A percentile compares a stretch with the other conserved stretches of the same genome.
phyloP scores from a whole-genome alignment of 2,888 invertebrate species.

The Leptogaster cylindrica region DNA sequence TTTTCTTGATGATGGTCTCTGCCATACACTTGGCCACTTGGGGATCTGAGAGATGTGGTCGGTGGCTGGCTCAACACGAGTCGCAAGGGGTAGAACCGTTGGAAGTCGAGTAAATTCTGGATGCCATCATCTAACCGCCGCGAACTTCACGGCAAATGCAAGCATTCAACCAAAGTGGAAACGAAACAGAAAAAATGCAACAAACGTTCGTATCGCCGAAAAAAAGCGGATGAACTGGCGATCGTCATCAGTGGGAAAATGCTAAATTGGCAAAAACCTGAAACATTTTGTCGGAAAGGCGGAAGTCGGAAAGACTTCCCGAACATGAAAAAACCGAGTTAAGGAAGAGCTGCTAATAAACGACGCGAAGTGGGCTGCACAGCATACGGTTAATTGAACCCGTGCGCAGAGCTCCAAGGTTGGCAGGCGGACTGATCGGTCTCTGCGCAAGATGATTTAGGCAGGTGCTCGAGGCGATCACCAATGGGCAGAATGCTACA shows the following conservation, averaged over 20 bases:
- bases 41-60: slow-evolving; percentile 3
- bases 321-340: slow-evolving; percentile 17
- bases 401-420: slow-evolving; percentile 21
- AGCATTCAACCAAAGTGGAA: not conserved
- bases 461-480: slow-evolving; percentile 9
- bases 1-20: slow-evolving; percentile 47
- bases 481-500: not conserved
- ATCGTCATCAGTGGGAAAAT: not conserved
- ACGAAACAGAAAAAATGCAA: too few relatives aligned
- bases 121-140: not conserved
- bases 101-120: slow-evolving; percentile 4
- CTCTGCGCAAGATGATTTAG: not conserved
- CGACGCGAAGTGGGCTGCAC: slow-evolving; percentile 8
- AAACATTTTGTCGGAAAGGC: slow-evolving; percentile 38
- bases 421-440: not conserved
- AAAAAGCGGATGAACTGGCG: slow-evolving; percentile 1
- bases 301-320: slow-evolving; percentile 35
- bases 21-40: slow-evolving; percentile 30
- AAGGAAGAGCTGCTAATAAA: slow-evolving; percentile 22
- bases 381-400: slow-evolving; percentile 19
- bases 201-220: not conserved
- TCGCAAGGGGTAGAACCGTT: slow-evolving; percentile 9
- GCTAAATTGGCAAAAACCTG: slow-evolving; percentile 27
- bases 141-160: slow-evolving; percentile 7
- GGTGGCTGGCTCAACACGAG: not conserved